Base-by-base conservation (phyloP, 64 coral and sea anemone genomes). In the Actinia tenebrosa region DNA sequence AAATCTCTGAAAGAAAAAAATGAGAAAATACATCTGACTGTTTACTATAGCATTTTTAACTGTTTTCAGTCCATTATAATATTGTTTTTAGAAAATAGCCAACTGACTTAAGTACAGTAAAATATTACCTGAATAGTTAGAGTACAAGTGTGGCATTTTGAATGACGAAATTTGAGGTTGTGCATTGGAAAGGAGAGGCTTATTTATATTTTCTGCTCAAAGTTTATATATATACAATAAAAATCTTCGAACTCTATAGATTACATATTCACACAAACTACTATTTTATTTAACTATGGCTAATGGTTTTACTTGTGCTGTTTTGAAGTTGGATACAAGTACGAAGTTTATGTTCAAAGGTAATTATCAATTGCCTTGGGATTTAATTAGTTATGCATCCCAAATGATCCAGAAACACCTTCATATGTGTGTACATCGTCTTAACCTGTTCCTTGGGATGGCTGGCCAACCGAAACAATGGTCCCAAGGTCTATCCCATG, bases 401-500 rank as follows among this genome's bases (percentile, higher is more conserved):
- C 22, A 23, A 22, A 22, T 50, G 22, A 3, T 66, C 22, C 17
- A 22, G 63, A n/a, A 22, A 66, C 11, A 66, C 17, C 2, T 66
- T 66, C 20, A 1, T 5, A 66, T 66, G 63, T 19, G 10, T 27
- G 69, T 14, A 75, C 20, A 6, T 26, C 22, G 11, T 75, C 2
- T 75, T 81, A 53, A 1, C 79, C 79, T 13, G 79, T 53, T 10
- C 83, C 83, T 56, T 85, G 83, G 3, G 60, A 43, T n/a, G 83
- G 54, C 22, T 59, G 60, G 9, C 83, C 83, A 53, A 85, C 26
- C 30, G 83, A 85, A 14, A 85, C 60, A 20, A 85, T 85, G 19
- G 81, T 82, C 22, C 86, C 86, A 22, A 94, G 77, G 68, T 99
- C 97, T 86, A 95, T 83, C 75, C 97, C 97, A 92, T 95, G 88